A percentile compares a stretch with the other conserved stretches of the same genome.
phyloP scores from a whole-genome alignment of 1,140 invertebrate species.

The Polypedilum pembai region DNA sequence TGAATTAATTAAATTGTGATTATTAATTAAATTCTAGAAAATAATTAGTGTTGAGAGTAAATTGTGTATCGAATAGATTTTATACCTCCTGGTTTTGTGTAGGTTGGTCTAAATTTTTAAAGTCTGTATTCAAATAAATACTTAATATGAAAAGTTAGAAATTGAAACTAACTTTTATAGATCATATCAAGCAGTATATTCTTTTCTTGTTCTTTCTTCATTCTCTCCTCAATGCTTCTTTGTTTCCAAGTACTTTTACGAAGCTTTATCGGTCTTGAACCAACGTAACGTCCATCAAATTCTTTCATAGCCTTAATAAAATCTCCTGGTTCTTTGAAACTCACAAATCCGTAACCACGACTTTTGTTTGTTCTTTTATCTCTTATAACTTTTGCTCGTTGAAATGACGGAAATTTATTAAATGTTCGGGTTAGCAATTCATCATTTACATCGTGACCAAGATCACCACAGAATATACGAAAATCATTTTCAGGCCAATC shows the following conservation, averaged over 20 bases:
- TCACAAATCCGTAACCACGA: constrained; percentile 98
- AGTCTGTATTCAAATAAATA: too few relatives aligned
- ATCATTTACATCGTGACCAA: constrained; percentile 98
- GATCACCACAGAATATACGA: constrained; percentile 95
- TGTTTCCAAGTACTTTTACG: constrained; percentile 95
- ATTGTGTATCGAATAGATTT: too few relatives aligned
- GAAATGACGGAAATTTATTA: constrained; percentile 90
- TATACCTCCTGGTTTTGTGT: too few relatives aligned
- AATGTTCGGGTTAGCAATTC: constrained; percentile 89
- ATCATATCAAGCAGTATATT: constrained; percentile 64
- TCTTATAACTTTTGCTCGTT: constrained; percentile 88
- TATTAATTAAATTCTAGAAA: too few relatives aligned
- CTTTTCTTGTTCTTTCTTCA: constrained; percentile 93
- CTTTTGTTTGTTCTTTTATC: constrained; percentile 97
- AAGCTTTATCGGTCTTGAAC: constrained; percentile 96
- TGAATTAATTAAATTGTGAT: too few relatives aligned
- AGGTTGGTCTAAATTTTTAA: too few relatives aligned
- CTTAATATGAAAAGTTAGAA: too few relatives aligned
- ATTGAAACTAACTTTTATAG: constrained; percentile 34
- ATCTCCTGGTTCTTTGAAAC: constrained; percentile 95
- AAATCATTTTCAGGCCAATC: constrained; percentile 98
- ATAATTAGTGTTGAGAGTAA: too few relatives aligned
- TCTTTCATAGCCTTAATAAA: constrained; percentile 98
- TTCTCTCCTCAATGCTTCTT: constrained; percentile 83
- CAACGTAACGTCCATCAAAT: constrained; percentile 77